Evolutionary conservation across 2,888 invertebrate genomes (phyloP), one percentile per base, ranked within the genome.

Genomic region (Cactoblastis cactorum): DNA sequence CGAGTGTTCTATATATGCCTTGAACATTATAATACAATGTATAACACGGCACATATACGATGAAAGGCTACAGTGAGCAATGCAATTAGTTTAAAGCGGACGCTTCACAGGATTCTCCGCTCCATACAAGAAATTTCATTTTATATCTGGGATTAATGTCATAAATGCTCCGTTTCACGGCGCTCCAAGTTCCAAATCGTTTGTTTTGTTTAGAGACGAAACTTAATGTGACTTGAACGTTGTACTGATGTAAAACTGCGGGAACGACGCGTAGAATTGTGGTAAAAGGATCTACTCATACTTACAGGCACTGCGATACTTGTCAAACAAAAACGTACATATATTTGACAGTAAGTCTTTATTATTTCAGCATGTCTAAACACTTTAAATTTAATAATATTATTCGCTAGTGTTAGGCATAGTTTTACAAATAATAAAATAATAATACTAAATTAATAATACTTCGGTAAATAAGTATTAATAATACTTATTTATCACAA

Each of bases 221-320:
- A 80, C 78, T 78, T 77, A 83, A 83, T 77, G 82, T 77, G 75
- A 84, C 79, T 85, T 81, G 77, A 83, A 77, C 74, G 75, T 63
- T 77, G 70, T 71, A 71, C 69, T 69, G 78, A 78, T 76, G 79
- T 83, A 80, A 78, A 83, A 81, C 73, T 74, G 74, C 67, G 72
- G 66, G 69, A 65, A 68, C 71, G 74, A 74, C 74, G 80, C 73
- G 77, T 81, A 73, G 76, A 80, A 80, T 74, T 77, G 76, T 80
- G 65, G 67, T 61, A 54, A n/a, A 5, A 2, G 11, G 41, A 33
- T 34, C 22, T 11, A 5, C 3, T 48, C 45, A 32, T 3, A 48
- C 24, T 38, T 37, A 48, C 47, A 48, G 47, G 37, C 22, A 28
- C 1, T 17, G 8, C 9, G 5, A 28, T 1, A 28, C 8, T 28